Percentiles rank a stretch among this genome's conserved stretches.
Evolutionary conservation across 1,140 invertebrate species (phyloP).

Genomic region (Dendroctonus ponderosae): DNA sequence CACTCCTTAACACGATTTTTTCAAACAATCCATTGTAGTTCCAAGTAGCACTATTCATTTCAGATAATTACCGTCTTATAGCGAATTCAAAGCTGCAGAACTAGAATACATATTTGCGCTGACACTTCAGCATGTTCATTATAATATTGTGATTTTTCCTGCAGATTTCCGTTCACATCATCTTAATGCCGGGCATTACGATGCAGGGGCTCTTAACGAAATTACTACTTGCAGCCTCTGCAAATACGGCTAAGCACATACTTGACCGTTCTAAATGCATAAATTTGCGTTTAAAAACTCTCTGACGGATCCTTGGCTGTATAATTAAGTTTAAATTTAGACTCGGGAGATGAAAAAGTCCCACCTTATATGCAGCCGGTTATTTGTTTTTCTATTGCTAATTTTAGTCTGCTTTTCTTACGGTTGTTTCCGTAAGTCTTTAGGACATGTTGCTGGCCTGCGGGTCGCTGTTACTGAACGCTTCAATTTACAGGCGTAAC

Average conservation of each 20-base stretch:
- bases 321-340: constrained; percentile 16
- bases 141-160: neutral
- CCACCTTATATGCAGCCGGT: neutral
- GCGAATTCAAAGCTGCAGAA: no score
- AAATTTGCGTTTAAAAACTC: constrained; percentile 11
- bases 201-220: constrained; percentile 9
- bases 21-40: no score
- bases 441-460: neutral
- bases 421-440: constrained; percentile 14
- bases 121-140: no score
- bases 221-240: constrained; percentile 15
- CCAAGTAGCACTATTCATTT: no score
- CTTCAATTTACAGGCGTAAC: neutral
- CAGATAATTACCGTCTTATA: no score
- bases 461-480: neutral
- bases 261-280: constrained; percentile 16
- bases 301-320: constrained; percentile 12
- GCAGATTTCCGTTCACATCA: neutral
- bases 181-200: neutral
- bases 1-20: no score
- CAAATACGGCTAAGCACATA: constrained; percentile 19
- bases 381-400: constrained; percentile 20
- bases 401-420: constrained; percentile 5
- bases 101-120: no score
- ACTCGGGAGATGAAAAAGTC: constrained; percentile 7